Base-by-base conservation (phyloP, 2,113 vertebrate species). In the Cavia aperea region DNA sequence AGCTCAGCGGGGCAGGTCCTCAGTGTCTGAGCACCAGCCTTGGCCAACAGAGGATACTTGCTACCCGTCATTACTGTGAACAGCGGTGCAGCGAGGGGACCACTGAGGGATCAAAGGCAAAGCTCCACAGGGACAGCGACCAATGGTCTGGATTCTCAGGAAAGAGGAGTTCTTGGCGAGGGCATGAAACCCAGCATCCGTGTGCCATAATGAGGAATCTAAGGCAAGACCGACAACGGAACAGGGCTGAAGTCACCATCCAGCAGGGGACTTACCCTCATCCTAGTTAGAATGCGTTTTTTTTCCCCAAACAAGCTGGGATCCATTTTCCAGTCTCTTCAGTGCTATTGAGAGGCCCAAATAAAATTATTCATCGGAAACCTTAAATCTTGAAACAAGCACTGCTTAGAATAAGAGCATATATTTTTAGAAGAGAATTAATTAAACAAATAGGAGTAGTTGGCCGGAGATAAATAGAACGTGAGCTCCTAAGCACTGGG, bases 341-440 rank as follows among this genome's bases (percentile, higher is more conserved):
- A 63, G 83, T 66, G 31, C 63, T 77, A 86, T 70, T 29, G 79
- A 94, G 75, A 70, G 43, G 39, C 33, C 63, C 23, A 21, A 6
- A 58, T 88, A 60, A 79, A 88, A 65, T 14, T 73, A 88, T 81
- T 68, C 72, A 79, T 2, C 16, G 26, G 21, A 88, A 89, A 78
- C 15, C 13, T 86, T 2, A 54, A 21, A 18, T 68, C 54, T n/a
- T 56, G 46, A 93, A 49, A 24, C n/a, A 65, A 43, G 31, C 26
- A 82, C 70, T 83, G n/a, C 75, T 92, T 79, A 62, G 77, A 65
- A 63, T 19, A 86, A 29, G 54, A 56, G 18, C 33, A 43, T 11
- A 51, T 24, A 63, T 66, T 89, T 90, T 95, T 77, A 83, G 86
- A 75, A 81, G 51, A 77, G 82, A 89, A 70, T 26, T 56, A 79